These are phyloP conservation scores for Hucho hucho DNA, from an alignment of 2,113 vertebrate genomes.

Conservation along the genomic window DNA sequence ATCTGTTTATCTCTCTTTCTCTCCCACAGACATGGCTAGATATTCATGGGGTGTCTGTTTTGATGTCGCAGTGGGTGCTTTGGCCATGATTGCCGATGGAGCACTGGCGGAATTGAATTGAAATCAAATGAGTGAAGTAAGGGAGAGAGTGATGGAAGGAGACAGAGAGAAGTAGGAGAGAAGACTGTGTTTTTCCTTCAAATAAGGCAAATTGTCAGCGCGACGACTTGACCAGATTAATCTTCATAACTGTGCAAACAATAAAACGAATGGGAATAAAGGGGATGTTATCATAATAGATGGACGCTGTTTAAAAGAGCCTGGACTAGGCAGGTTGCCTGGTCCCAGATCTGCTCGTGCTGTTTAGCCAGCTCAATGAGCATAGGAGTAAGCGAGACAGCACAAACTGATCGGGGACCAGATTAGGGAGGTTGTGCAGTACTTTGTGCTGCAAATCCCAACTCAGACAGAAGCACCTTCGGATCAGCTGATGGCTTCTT, in stretches of 20 bases:
- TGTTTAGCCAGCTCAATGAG: too few relatives aligned
- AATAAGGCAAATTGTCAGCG: slow-evolving; percentile 40
- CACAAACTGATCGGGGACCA: too few relatives aligned
- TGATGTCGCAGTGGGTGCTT: slow-evolving; percentile 11
- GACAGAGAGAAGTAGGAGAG: slow-evolving; percentile 29
- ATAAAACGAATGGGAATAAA: slow-evolving; percentile 48
- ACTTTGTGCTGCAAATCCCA: too few relatives aligned
- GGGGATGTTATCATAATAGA: slow-evolving; percentile 37
- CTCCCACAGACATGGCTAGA: slow-evolving; percentile 16
- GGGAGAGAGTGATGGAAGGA: slow-evolving; percentile 45
- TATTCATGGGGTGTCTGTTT: slow-evolving; percentile 27
- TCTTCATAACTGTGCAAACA: slow-evolving; percentile 39
- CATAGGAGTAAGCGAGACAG: too few relatives aligned
- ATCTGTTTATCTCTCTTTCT: slow-evolving; percentile 20
- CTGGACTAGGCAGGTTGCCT: not conserved
- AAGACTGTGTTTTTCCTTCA: slow-evolving; percentile 46
- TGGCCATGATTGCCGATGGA: slow-evolving; percentile 44
- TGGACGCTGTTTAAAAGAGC: slow-evolving; percentile 17
- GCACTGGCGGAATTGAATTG: slow-evolving; percentile 1
- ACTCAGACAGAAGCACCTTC: too few relatives aligned
- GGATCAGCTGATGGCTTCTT: too few relatives aligned
- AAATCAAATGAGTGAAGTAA: slow-evolving; percentile 55
- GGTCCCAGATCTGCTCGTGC: too few relatives aligned
- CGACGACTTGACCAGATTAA: slow-evolving; percentile 34
- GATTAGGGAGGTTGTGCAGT: too few relatives aligned